Evolutionary conservation across 2,888 invertebrate species (phyloP).

Genomic region (Tetragonula carbonaria): DNA sequence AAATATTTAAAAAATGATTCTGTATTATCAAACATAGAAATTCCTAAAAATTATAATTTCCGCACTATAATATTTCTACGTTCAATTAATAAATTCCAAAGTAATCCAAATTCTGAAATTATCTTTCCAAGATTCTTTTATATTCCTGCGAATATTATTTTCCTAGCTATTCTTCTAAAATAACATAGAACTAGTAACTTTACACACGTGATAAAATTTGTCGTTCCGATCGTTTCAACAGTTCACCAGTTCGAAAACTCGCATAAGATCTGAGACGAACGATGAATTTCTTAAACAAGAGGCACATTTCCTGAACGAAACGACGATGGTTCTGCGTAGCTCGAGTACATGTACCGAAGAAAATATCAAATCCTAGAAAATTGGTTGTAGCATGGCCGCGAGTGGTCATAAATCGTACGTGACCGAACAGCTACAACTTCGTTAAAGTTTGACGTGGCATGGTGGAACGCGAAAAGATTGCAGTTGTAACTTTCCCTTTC

Average conservation of each 20-base stretch:
- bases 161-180: no score
- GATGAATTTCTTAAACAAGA: background rate
- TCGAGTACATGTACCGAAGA: background rate
- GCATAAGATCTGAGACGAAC: background rate
- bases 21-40: background rate
- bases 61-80: background rate
- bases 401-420: constrained; percentile 30
- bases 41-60: background rate
- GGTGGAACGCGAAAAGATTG: constrained; percentile 28
- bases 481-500: background rate
- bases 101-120: no score
- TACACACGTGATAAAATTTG: background rate
- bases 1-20: no score
- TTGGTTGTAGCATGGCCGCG: background rate
- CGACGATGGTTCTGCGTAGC: no score
- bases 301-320: background rate
- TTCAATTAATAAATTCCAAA: no score
- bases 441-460: constrained; percentile 46
- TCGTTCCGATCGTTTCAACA: background rate
- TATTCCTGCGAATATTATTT: no score
- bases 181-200: background rate
- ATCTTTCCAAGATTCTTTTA: no score
- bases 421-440: constrained; percentile 34
- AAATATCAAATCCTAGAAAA: background rate
- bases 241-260: background rate